Evolutionary conservation across 2,113 vertebrate genomes (phyloP).

Genomic region (Silurus glanis): DNA sequence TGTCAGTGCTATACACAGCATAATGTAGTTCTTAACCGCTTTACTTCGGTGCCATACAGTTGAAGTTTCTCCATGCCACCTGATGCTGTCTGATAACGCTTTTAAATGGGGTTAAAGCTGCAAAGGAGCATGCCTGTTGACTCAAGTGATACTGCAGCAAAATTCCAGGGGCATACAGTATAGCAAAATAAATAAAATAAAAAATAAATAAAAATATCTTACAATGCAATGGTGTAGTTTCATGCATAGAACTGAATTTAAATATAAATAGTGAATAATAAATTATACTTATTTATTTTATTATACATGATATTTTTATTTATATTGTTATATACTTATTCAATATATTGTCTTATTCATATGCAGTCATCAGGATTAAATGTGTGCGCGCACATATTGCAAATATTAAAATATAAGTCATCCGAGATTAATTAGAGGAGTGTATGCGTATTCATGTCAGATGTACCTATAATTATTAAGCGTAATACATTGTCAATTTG

Average conservation of each 20-base stretch:
- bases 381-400: neutral
- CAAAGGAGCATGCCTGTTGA: conserved; percentile 30
- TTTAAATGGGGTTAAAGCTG: conserved; percentile 39
- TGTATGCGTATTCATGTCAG: neutral
- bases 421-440: neutral
- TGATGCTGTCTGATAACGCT: conserved; percentile 53
- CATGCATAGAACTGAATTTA: neutral
- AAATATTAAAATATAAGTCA: neutral
- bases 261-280: too few relatives aligned
- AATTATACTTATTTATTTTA: too few relatives aligned
- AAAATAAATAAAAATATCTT: too few relatives aligned
- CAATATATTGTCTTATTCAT: too few relatives aligned
- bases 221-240: neutral
- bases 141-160: conserved; percentile 4
- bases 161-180: neutral
- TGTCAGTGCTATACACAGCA: conserved; percentile 22
- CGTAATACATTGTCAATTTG: neutral
- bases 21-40: conserved; percentile 30
- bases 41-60: conserved; percentile 36
- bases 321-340: too few relatives aligned
- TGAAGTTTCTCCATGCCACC: conserved; percentile 52
- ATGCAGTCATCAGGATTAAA: too few relatives aligned
- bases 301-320: too few relatives aligned
- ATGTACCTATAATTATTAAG: neutral
- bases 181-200: neutral